Percentiles rank a stretch among this genome's conserved stretches.
Conservation (phyloP, 2,888 invertebrate species). For the Epirrita christyi region DNA sequence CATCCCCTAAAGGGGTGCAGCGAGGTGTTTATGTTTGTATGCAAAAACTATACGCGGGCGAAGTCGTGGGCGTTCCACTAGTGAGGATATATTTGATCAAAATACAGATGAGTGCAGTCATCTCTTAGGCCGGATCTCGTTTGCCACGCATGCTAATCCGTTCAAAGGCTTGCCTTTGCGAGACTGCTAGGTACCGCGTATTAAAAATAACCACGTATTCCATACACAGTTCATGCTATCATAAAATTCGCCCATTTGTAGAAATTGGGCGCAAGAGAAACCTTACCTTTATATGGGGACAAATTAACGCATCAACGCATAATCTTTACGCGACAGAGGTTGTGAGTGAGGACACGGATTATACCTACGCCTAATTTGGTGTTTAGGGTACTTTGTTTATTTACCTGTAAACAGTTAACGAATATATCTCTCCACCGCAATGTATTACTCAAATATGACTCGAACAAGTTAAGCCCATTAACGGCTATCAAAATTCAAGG, state of each 20-base stretch:
- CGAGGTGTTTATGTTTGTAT: too few species aligned
- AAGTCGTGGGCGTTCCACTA: too few species aligned
- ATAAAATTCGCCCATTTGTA: conserved; percentile 7
- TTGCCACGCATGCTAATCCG: conserved; percentile 58
- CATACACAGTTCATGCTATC: too few species aligned
- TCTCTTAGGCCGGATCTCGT: too few species aligned
- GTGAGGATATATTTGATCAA: too few species aligned
- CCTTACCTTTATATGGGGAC: conserved; percentile 19
- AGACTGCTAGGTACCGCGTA: background rate
- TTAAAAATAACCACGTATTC: conserved; percentile 2
- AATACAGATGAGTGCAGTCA: too few species aligned
- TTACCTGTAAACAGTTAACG: conserved; percentile 26
- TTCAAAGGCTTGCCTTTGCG: too few species aligned
- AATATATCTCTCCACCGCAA: background rate
- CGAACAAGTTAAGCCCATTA: conserved; percentile 54
- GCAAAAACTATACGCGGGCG: too few species aligned
- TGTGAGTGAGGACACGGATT: conserved; percentile 36
- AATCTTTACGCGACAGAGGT: conserved; percentile 38
- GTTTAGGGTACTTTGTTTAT: conserved; percentile 30
- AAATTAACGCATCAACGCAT: conserved; percentile 37
- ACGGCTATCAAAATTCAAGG: conserved; percentile 63
- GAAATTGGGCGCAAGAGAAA: conserved; percentile 14
- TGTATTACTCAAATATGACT: conserved; percentile 29
- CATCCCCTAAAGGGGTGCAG: too few species aligned
- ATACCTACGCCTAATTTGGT: conserved; percentile 38